Base-by-base conservation (phyloP, 2,888 invertebrate species). In the Amiota communis region DNA sequence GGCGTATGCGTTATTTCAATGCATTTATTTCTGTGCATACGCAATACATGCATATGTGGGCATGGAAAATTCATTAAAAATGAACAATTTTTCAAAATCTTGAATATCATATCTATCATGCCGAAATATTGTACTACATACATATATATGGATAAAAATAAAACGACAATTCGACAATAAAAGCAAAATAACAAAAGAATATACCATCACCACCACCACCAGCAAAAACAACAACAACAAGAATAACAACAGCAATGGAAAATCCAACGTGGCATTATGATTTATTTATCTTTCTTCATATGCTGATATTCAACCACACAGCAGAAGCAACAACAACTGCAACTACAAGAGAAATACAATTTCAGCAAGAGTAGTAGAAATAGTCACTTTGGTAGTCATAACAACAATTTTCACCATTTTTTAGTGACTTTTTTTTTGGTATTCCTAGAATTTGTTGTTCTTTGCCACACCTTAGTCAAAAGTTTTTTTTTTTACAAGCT, bases 1-100 rank as follows among this genome's bases (percentile, higher is more conserved):
- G 59, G 59, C 59, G 59, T 59, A 59, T 59, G 59, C 59, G 23
- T 59, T 59, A 9, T 59, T 36, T 36, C 36, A 36, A 36, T 36
- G 36, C 4, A 36, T 36, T 36, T 36, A 36, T 36, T 36, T 36
- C 36, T 36, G 36, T 36, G 36, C 36, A 36, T 36, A 36, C 6
- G 36, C 36, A 36, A 6, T 36, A 6, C 36, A 36, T 36, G 36
- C 36, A 36, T 36, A 36, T 36, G 36, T 36, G 36, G 36, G 36
- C 36, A 59, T 59, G 59, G 59, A 20, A 59, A 59, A 20, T 59
- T 59, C 20, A 59, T 59, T 59, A 59, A 59, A 59, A 59, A 17
- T 20, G 59, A 59, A 12, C 4, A 10, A 59, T 59, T 59, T 59
- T 59, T 59, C 59, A 59, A 59, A 59, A 15, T 53, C 15, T 12